Percentiles rank a stretch among this genome's conserved stretches.
phyloP scores from a whole-genome alignment of 2,888 invertebrate species.

The Polia nebulosa region DNA sequence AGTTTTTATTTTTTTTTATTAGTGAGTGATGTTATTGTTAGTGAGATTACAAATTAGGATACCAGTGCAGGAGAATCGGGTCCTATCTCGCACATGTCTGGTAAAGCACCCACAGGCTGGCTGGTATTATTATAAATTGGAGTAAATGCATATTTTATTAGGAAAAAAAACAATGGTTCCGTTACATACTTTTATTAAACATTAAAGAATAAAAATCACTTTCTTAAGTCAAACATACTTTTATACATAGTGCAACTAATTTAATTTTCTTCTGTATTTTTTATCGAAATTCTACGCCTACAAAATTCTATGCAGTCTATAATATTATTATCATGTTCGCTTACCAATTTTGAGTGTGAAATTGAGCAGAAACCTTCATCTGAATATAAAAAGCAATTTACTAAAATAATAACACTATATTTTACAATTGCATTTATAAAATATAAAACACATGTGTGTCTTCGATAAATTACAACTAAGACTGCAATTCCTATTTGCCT shows the following conservation, averaged over 20 bases:
- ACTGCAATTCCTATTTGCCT: constrained; percentile 25
- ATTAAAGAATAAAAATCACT: constrained; percentile 72
- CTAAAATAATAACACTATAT: constrained; percentile 7
- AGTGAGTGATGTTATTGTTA: too few relatives aligned
- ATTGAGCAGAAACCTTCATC: constrained; percentile 30
- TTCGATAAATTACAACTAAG: constrained; percentile 17
- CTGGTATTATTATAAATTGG: too few relatives aligned
- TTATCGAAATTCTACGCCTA: constrained; percentile 21
- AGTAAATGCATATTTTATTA: not conserved
- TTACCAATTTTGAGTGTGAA: constrained; percentile 23
- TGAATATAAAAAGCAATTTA: constrained; percentile 8
- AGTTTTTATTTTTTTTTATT: too few relatives aligned
- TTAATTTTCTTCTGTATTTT: constrained; percentile 34
- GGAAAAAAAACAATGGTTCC: constrained; percentile 14
- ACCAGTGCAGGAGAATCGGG: too few relatives aligned
- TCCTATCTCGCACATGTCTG: too few relatives aligned
- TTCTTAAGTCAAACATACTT: constrained; percentile 68
- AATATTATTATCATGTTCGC: constrained; percentile 8
- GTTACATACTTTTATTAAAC: constrained; percentile 70
- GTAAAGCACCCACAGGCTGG: too few relatives aligned
- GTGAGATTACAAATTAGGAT: too few relatives aligned
- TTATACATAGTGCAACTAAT: constrained; percentile 40
- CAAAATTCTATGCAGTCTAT: constrained; percentile 38
- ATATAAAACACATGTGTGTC: not conserved
- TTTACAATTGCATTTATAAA: constrained; percentile 8